Evolutionary conservation across 2,797 vertebrate genomes (phyloP), one percentile per base, ranked within the genome.

Genomic region (Oryzias dopingdopingensis): DNA sequence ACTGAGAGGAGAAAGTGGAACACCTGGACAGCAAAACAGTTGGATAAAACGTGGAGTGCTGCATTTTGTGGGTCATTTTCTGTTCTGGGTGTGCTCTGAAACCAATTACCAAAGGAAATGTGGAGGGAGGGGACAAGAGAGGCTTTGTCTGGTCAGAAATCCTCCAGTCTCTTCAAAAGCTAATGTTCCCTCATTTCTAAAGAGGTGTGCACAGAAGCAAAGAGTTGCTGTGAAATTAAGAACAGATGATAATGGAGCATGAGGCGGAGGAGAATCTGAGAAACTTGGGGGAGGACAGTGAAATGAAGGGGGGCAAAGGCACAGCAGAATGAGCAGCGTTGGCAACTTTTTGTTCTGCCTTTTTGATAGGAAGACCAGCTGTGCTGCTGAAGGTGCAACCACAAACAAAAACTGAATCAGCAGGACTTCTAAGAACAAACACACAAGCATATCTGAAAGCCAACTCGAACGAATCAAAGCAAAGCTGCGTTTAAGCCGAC

Each of bases 71-170:
- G 68, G 65, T 67, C 24, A 62, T 77, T 77, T 66, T 84, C 83
- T 61, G 79, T 77, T 82, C 72, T 77, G 78, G 78, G 61, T 79
- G 74, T 62, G 16, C 48, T 6, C 54, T 79, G 79, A 80, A 84
- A 75, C 79, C 81, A 74, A 76, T 84, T 1, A 23, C 57, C 42
- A 47, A 59, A 17, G 70, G 57, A 59, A 62, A 76, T 48, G 65
- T 70, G 69, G 49, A 64, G 62, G 29, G 72, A 72, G 65, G 45
- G 49, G 59, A 74, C 24, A 17, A 84, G 50, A 67, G 71, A 43
- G 37, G 75, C 68, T 81, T 88, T 82, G 83, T 86, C 65, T 32
- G 0, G 46, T 42, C 22, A 47, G 58, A 77, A 37, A 37, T 37
- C 69, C 54, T 59, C 63, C 67, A 18, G 71, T 58, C 56, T 77